Evolutionary conservation across 2,888 invertebrate genomes (phyloP), one percentile per base, ranked within the genome.

Genomic region (Physocephala rufipes): DNA sequence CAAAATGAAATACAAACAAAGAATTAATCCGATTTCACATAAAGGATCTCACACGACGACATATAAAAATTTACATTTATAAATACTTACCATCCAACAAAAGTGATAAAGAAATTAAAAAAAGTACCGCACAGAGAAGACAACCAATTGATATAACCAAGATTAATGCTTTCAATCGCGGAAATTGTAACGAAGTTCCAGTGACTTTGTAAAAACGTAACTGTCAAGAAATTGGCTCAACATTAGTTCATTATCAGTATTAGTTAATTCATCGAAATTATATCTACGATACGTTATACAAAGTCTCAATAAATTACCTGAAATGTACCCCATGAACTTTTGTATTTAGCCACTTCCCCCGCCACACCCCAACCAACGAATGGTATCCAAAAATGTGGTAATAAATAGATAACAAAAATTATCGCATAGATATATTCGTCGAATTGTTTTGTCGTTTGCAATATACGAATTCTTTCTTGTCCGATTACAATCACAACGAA

Each of bases 351-450:
- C 5, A 91, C 91, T 82, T 91, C 90, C 58, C 87, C 87, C 0
- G 91, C 91, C 28, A 91, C 91, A 0, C 91, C 90, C 91, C 91
- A 91, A 0, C 91, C 91, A 16, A 91, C 90, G 78, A 90, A 91
- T 0, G 91, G 91, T 59, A 81, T 81, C 90, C 90, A 91, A 82
- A 91, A 91, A 79, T 91, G 91, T 0, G 91, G 91, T 13, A 91
- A 87, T 62, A 91, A 86, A 79, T 90, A 91, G 15, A 91, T 87
- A 0, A 91, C 87, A 79, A 91, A 91, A 21, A 91, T 86, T 69
- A 91, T 89, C 0, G 91, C 90, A 79, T 91, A 91, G 77, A 91
- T 91, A 78, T 91, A 91, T 77, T 91, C 91, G 79, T 91, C 91
- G 78, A 91, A 91, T 77, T 89, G 88, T 69, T 87, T 88, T 74